phyloP scores from a whole-genome alignment of 2,797 vertebrate species.

The Paedocypris micromegethes region DNA sequence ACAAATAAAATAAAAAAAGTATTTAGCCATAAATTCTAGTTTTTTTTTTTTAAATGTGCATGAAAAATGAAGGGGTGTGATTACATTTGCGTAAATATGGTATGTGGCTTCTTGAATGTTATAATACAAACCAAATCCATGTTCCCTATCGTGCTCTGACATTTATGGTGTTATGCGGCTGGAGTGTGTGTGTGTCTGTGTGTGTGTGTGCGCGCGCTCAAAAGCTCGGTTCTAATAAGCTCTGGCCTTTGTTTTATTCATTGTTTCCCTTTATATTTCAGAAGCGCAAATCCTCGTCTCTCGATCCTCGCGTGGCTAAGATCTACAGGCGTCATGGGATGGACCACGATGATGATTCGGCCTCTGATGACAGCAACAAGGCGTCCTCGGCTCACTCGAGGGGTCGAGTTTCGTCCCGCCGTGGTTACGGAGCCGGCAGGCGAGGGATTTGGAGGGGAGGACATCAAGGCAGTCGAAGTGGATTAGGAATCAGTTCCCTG shows the following conservation, averaged over 20 bases:
- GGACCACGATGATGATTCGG: constrained; percentile 64
- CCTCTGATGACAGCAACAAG: constrained; percentile 57
- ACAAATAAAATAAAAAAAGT: too few species aligned
- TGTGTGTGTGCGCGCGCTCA: too few species aligned
- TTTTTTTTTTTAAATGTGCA: too few species aligned
- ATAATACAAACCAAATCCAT: too few species aligned
- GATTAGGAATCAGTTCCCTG: constrained; percentile 42
- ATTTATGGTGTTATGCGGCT: too few species aligned
- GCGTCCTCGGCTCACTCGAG: constrained; percentile 62
- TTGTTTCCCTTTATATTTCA: constrained; percentile 36
- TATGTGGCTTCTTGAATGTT: too few species aligned
- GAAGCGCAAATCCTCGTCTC: constrained; percentile 68
- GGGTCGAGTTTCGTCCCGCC: constrained; percentile 57
- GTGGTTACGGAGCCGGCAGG: constrained; percentile 56
- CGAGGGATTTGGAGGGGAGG: constrained; percentile 64
- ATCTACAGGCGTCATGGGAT: constrained; percentile 68
- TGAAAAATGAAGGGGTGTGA: too few species aligned
- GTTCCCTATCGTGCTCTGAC: too few species aligned
- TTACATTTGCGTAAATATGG: too few species aligned
- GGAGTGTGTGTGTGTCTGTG: too few species aligned
- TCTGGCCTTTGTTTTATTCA: background rate
- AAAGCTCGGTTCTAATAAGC: too few species aligned
- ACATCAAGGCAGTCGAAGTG: constrained; percentile 56
- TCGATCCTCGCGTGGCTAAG: constrained; percentile 70
- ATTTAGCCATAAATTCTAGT: too few species aligned